Conservation (phyloP, 1,140 invertebrate genomes). For the Coenobita brevimanus region DNA sequence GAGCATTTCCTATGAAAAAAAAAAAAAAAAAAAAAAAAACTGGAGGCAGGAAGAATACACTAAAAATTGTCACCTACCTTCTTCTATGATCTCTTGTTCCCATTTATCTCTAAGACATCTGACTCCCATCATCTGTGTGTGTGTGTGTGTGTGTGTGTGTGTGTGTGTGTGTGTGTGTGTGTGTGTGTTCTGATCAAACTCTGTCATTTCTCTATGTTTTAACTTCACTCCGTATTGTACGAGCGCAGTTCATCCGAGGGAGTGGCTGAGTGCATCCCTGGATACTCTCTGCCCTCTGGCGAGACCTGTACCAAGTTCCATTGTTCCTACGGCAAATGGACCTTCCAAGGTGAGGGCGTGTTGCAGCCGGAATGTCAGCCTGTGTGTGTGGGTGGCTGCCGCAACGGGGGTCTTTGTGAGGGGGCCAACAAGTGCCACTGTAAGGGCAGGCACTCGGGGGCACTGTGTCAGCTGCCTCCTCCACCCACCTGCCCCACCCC, state of each 20-base stretch:
- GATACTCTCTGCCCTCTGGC: background rate
- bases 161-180: no score
- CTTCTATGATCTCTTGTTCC: no score
- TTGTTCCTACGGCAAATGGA: conserved; percentile 10
- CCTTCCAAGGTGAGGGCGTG: background rate
- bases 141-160: no score
- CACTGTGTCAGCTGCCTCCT: background rate
- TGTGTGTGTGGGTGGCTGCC: conserved; percentile 20
- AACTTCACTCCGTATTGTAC: no score
- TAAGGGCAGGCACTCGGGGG: background rate
- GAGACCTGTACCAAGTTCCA: background rate
- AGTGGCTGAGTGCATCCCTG: background rate
- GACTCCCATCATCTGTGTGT: no score
- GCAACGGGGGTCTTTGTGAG: background rate
- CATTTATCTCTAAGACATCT: no score
- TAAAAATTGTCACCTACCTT: no score
- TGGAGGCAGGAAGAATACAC: no score
- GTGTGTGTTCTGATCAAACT: no score
- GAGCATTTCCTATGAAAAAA: no score
- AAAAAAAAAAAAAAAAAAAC: no score
- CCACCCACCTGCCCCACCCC: background rate
- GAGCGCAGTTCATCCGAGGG: background rate
- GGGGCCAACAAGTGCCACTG: conserved; percentile 8
- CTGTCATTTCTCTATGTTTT: background rate
- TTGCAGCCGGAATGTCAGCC: background rate